Evolutionary conservation across 2,113 vertebrate genomes (phyloP), one percentile per base, ranked within the genome.

Genomic region (Catagonus wagneri): DNA sequence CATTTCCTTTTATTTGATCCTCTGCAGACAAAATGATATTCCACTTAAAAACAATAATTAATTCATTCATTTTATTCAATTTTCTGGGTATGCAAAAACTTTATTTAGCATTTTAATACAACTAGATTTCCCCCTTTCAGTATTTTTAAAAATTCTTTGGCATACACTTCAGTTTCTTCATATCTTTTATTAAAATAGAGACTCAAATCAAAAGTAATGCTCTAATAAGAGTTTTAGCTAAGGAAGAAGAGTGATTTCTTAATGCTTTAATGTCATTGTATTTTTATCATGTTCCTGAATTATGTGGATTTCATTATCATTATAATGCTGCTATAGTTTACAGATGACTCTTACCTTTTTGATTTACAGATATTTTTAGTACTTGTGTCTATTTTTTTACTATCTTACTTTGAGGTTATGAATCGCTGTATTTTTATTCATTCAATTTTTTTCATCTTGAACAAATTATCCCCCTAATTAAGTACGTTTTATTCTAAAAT

Each of bases 181-280:
- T 87, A 79, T 89, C 13, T 32, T 72, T 92, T 93, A 90, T 94
- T 93, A 81, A 63, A 92, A 50, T 29, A 93, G 7, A 83, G 11
- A 72, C 20, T 66, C 39, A 96, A 87, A 88, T 96, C 34, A 80
- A 90, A 69, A 13, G 3, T 75, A 79, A 69, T 74, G 69, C 27
- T 83, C 50, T 86, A 95, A 78, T 86, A 78, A 90, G 25, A 84
- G 23, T 81, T 86, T 97, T 88, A 93, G 25, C 54, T 90, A 89
- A 69, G 27, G 17, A 93, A 61, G 17, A 89, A 89, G 39, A 69
- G 81, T 96, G 68, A 65, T 89, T 89, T 97, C 71, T 81, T 83
- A 93, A 90, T 71, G 71, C 56, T 87, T 92, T 76, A 94, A 83
- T 90, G 65, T 94, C 63, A 88, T 65, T 88, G 15, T 60, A 83